These are phyloP conservation scores for Taxidea taxus DNA, from an alignment of 2,113 vertebrate species.

Conservation along the genomic window DNA sequence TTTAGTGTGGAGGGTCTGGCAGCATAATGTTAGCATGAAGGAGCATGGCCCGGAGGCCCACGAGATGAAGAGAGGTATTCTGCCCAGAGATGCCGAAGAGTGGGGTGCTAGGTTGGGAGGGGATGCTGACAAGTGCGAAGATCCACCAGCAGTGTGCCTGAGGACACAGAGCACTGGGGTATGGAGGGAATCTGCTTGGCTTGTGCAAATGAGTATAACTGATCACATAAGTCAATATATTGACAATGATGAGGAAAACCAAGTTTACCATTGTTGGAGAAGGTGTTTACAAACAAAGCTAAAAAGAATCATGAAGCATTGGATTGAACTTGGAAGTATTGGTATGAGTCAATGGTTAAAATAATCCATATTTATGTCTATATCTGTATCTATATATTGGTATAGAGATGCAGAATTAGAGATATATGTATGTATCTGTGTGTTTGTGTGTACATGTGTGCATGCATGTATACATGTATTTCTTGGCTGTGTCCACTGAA, in stretches of 20 bases:
- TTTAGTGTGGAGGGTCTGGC: background rate
- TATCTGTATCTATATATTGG: background rate
- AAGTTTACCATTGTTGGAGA: background rate
- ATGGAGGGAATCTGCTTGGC: too few relatives aligned
- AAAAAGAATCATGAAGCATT: background rate
- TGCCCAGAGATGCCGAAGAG: background rate
- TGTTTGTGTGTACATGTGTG: background rate
- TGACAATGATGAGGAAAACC: background rate
- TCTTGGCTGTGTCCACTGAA: background rate
- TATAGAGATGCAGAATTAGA: background rate
- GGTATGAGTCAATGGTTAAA: background rate
- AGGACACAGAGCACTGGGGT: background rate
- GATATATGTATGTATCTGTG: background rate
- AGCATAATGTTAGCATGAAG: background rate
- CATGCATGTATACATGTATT: rapidly evolving
- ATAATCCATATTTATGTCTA: background rate
- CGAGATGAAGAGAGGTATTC: background rate
- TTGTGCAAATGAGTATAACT: background rate
- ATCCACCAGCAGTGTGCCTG: rapidly evolving
- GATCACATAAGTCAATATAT: background rate
- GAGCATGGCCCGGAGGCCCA: background rate
- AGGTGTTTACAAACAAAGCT: background rate
- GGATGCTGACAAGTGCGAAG: background rate
- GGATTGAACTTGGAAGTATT: background rate
- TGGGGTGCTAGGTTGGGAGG: rapidly evolving